Evolutionary conservation across 2,797 vertebrate genomes (phyloP), one percentile per base, ranked within the genome.

Genomic region (Salarias fasciatus): DNA sequence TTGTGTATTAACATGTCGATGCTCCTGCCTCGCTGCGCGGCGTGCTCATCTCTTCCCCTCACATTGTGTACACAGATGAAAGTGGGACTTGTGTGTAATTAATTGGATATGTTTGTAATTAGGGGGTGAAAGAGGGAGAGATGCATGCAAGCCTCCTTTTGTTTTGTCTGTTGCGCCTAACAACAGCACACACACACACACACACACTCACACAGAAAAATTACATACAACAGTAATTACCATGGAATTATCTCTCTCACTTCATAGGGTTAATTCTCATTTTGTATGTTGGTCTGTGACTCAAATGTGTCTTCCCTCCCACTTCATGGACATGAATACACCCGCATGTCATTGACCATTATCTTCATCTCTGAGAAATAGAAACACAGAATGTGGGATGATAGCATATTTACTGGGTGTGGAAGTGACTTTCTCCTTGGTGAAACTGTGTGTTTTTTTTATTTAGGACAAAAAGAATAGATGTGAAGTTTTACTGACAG

Each of bases 191-290:
- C 2, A 24, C 2, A 24, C n/a, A n/a, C n/a, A n/a, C n/a, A n/a
- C n/a, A n/a, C n/a, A n/a, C n/a, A 64, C 44, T 85, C 89, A 89
- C 4, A 31, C 85, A 86, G 88, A 90, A 90, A 91, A 90, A 93
- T 92, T 93, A 92, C 82, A 90, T 79, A 83, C 82, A 88, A 84
- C 84, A 84, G 77, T 91, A 93, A 92, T 94, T 92, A 91, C 79
- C 68, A 75, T 81, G 76, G 88, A 92, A 87, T 88, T 86, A 92
- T 80, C 77, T 73, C 72, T 75, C 85, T 89, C 83, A 82, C 82
- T 86, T 89, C 80, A 78, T 80, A 80, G 82, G 88, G 88, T 91
- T 89, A 88, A 89, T 91, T 82, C 80, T 78, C 37, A 70, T 72
- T 80, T 56, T 43, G 13, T 33, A 47, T 53, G 11, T 67, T 36